These are phyloP conservation scores for Ciona savignyi DNA, from an alignment of 23 tunicate genomes.

Conservation along the genomic window DNA sequence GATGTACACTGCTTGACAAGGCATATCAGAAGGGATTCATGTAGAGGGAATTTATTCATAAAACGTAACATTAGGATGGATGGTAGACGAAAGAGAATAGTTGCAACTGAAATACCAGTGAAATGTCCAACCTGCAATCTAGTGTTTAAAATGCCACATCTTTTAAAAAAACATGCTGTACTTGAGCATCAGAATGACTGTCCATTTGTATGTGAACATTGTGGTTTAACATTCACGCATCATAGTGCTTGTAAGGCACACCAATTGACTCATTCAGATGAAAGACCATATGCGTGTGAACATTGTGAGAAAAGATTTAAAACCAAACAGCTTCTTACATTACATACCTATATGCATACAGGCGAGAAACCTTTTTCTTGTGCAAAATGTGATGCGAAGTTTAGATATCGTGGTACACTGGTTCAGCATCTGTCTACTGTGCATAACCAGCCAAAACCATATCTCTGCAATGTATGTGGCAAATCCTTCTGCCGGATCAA, in stretches of 20 bases:
- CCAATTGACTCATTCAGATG: neutral
- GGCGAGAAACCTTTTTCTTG: neutral
- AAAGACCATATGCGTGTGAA: neutral
- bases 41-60: neutral
- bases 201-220: neutral
- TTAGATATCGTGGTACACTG: neutral
- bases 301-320: neutral
- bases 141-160: neutral
- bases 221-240: neutral
- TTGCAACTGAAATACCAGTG: neutral
- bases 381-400: neutral
- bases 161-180: neutral
- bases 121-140: neutral
- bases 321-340: neutral
- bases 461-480: neutral
- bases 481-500: neutral
- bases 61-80: neutral
- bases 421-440: neutral
- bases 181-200: neutral
- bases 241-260: neutral
- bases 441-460: neutral
- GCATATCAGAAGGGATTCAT: neutral
- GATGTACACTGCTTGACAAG: neutral
- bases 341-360: neutral
- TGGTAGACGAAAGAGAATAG: neutral